A percentile compares a stretch with the other conserved stretches of the same genome.
Conservation (phyloP, 2,113 vertebrate species). For the Electrona antarctica region DNA sequence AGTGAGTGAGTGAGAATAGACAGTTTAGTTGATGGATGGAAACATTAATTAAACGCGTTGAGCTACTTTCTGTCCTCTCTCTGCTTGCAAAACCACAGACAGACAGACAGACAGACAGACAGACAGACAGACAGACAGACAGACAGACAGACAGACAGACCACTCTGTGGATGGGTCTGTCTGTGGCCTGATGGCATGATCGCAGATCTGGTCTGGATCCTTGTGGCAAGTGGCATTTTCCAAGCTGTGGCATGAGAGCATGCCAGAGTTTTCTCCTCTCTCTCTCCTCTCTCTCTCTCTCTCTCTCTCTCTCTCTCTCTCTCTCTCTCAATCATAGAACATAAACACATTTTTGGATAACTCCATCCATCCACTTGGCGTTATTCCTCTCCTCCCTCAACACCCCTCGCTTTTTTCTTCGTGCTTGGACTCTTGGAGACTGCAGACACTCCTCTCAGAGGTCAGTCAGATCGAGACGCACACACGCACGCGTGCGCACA, state of each 20-base stretch:
- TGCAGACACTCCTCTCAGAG: constrained; percentile 33
- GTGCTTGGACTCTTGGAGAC: neutral
- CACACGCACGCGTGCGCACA: constrained; percentile 3
- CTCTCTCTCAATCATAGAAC: constrained; percentile 37
- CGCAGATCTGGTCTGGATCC: constrained; percentile 29
- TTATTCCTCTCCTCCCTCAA: constrained; percentile 7
- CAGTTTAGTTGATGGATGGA: constrained; percentile 7
- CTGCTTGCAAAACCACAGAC: neutral
- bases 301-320: neutral
- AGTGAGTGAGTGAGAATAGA: constrained; percentile 20
- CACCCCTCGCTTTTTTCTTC: neutral
- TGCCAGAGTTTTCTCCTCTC: constrained; percentile 16
- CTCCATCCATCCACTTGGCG: constrained; percentile 38
- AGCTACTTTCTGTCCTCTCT: constrained; percentile 39
- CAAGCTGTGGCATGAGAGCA: constrained; percentile 50
- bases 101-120: constrained; percentile 17
- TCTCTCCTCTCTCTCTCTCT: constrained; percentile 14
- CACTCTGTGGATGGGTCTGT: too few species aligned
- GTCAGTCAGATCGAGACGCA: constrained; percentile 56
- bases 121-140: constrained; percentile 4
- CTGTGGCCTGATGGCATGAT: constrained; percentile 33
- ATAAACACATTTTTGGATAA: constrained; percentile 39
- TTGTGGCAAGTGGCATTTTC: constrained; percentile 50
- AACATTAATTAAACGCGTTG: constrained; percentile 60
- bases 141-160: constrained; percentile 17